A percentile compares a stretch with the other conserved stretches of the same genome.
phyloP scores from a whole-genome alignment of 2,797 vertebrate genomes.

The Gambelia wislizenii region DNA sequence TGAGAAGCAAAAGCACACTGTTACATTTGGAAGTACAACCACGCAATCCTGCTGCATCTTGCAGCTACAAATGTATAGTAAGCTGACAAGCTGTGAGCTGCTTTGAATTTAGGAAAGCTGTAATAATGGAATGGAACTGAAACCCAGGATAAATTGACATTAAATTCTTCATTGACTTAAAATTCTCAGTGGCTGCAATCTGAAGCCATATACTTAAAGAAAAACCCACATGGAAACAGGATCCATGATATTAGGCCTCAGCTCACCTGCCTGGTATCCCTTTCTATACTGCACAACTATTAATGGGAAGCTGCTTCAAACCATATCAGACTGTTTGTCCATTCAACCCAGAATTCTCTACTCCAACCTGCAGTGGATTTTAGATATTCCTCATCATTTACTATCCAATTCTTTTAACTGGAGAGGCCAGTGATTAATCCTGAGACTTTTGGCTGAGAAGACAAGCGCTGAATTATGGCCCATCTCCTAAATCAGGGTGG shows the following conservation, averaged over 20 bases:
- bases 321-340: not conserved
- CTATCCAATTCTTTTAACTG: not conserved
- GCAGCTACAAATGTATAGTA: constrained; percentile 3
- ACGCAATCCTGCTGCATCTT: not conserved
- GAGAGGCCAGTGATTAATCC: not conserved
- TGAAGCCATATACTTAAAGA: not conserved
- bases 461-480: not conserved
- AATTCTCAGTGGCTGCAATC: not conserved
- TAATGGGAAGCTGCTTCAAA: not conserved
- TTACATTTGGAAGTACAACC: not conserved
- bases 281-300: not conserved
- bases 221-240: not conserved
- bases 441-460: not conserved
- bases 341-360: not conserved
- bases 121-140: not conserved
- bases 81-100: not conserved
- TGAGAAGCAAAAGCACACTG: not conserved
- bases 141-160: not conserved
- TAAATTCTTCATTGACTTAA: not conserved
- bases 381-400: not conserved
- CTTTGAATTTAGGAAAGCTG: not conserved
- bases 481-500: not conserved
- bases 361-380: not conserved
- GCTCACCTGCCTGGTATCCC: not conserved
- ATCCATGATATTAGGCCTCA: not conserved